phyloP scores from a whole-genome alignment of 2,888 invertebrate genomes.

The Ryuthela nishihirai region DNA sequence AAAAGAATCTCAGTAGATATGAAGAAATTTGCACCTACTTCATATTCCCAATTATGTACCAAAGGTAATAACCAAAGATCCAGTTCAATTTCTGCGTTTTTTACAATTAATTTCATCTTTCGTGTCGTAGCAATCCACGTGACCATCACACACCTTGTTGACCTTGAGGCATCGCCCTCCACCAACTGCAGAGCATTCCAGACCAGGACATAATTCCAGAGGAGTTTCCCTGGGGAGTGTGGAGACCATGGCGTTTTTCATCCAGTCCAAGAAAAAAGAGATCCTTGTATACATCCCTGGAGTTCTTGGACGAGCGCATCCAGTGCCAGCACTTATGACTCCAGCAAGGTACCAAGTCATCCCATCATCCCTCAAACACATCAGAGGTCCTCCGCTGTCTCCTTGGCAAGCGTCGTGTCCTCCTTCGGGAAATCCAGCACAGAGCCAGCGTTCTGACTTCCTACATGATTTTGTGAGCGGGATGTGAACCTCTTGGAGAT shows the following conservation, averaged over 20 bases:
- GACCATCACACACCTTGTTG: conserved; percentile 18
- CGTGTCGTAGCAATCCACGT: conserved; percentile 29
- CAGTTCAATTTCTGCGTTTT: too few species aligned
- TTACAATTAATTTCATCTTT: conserved; percentile 23
- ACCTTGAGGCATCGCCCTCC: conserved; percentile 15
- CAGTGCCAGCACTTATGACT: conserved; percentile 29
- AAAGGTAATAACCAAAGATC: too few species aligned
- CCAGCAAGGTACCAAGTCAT: conserved; percentile 34
- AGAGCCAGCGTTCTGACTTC: conserved; percentile 15
- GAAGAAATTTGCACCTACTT: too few species aligned
- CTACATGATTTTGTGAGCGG: conserved; percentile 15
- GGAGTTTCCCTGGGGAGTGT: conserved; percentile 1
- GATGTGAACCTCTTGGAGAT: conserved; percentile 18
- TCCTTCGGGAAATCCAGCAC: conserved; percentile 22
- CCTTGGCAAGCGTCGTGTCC: conserved; percentile 32
- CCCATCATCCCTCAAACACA: conserved; percentile 14
- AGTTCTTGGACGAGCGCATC: conserved; percentile 27
- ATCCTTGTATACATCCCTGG: conserved; percentile 37
- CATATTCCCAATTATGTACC: too few species aligned
- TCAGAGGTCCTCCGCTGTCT: conserved; percentile 36
- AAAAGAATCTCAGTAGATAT: too few species aligned
- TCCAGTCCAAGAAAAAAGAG: conserved; percentile 29
- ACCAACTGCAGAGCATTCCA: conserved; percentile 22
- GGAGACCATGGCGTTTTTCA: conserved; percentile 1
- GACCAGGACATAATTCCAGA: conserved; percentile 12